Evolutionary conservation across 2,113 vertebrate species (phyloP).

Genomic region (Centrocercus urophasianus): DNA sequence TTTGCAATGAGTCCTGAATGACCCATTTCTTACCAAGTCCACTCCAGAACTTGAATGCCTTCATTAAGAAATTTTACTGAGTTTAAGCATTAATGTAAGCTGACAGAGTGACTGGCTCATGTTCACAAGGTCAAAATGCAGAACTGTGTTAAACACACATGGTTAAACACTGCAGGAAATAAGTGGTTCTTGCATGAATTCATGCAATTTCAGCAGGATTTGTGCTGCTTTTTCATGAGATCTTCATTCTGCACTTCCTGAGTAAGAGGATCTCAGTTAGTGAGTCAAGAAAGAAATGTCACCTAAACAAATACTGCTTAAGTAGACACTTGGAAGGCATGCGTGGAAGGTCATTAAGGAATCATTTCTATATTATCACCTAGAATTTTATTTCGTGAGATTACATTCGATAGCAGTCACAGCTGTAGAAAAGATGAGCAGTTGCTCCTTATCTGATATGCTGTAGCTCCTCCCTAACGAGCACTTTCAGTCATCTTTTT

Average conservation of each 20-base stretch:
- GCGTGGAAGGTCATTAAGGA: not conserved
- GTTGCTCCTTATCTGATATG: not conserved
- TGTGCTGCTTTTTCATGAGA: not conserved
- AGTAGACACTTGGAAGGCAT: not conserved
- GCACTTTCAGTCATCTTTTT: not conserved
- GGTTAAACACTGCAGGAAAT: not conserved
- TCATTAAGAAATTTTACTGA: not conserved
- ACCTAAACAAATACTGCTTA: not conserved
- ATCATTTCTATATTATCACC: not conserved
- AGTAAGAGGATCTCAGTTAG: not conserved
- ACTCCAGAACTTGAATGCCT: not conserved
- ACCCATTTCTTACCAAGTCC: not conserved
- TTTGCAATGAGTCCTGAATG: not conserved
- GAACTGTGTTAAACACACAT: not conserved
- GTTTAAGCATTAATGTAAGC: not conserved
- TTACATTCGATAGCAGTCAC: not conserved
- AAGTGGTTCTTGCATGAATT: not conserved
- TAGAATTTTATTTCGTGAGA: not conserved
- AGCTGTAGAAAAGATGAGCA: not conserved
- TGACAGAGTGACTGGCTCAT: not conserved
- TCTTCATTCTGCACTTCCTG: not conserved
- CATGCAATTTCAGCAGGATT: not conserved
- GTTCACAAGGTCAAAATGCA: conserved; percentile 7
- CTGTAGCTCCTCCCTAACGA: not conserved
- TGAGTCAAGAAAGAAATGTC: not conserved